These are phyloP conservation scores for Ryuthela nishihirai DNA, from an alignment of 2,888 invertebrate genomes.

Conservation along the genomic window DNA sequence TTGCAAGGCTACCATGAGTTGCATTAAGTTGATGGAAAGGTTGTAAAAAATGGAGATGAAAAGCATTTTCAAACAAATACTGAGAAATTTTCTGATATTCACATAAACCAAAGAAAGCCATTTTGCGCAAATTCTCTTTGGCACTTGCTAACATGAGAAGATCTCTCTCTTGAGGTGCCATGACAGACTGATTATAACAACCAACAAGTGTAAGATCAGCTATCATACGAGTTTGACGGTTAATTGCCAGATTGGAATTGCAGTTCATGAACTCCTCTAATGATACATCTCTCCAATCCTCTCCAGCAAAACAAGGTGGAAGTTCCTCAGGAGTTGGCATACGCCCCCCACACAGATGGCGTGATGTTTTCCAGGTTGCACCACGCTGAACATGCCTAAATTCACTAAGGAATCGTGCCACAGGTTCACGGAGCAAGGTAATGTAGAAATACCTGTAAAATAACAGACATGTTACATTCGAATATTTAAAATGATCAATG, in stretches of 20 bases:
- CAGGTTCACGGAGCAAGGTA: slow-evolving; percentile 89
- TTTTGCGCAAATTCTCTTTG: slow-evolving; percentile 85
- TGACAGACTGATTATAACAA: slow-evolving; percentile 70
- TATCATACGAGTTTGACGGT: slow-evolving; percentile 96
- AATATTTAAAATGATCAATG: no score
- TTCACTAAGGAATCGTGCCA: slow-evolving; percentile 90
- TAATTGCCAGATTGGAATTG: slow-evolving; percentile 88
- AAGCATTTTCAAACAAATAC: slow-evolving; percentile 91
- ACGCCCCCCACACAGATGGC: slow-evolving; percentile 63
- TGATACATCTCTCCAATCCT: slow-evolving; percentile 83
- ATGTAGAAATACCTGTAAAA: slow-evolving; percentile 90
- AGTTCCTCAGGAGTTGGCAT: slow-evolving; percentile 75
- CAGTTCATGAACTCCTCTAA: slow-evolving; percentile 88
- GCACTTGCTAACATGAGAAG: slow-evolving; percentile 89
- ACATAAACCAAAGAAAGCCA: slow-evolving; percentile 97
- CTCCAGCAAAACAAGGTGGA: slow-evolving; percentile 61
- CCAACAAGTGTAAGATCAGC: slow-evolving; percentile 91
- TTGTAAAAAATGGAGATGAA: slow-evolving; percentile 76
- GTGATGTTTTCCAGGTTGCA: slow-evolving; percentile 86
- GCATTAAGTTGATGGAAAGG: slow-evolving; percentile 90
- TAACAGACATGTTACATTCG: no score
- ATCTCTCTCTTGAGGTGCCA: slow-evolving; percentile 68
- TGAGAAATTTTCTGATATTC: slow-evolving; percentile 73
- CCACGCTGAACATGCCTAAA: slow-evolving; percentile 95
- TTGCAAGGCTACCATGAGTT: slow-evolving; percentile 63